These are phyloP conservation scores for Daphoenositta chrysoptera DNA, from an alignment of 2,113 vertebrate genomes.

Conservation along the genomic window DNA sequence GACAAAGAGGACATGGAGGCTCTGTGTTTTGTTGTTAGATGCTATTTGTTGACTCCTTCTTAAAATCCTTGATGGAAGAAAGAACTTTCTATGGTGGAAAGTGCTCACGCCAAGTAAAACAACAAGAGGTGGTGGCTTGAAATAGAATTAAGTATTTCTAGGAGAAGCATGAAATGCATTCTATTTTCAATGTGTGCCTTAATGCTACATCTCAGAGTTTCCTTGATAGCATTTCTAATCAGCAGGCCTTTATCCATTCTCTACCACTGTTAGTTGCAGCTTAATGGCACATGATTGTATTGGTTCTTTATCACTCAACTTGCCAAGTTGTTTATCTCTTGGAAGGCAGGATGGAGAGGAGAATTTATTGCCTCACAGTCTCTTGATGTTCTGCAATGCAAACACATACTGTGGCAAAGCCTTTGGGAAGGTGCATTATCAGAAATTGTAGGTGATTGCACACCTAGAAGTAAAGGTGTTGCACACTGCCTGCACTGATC, in stretches of 20 bases:
- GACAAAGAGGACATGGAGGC: background rate
- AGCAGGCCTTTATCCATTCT: background rate
- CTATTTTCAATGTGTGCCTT: background rate
- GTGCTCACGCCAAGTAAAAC: background rate
- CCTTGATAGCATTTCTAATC: background rate
- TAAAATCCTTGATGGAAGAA: background rate
- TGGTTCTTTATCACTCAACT: conserved; percentile 2
- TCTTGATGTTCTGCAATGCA: background rate
- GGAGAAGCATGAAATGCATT: background rate
- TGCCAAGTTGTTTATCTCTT: background rate
- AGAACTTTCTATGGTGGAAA: background rate
- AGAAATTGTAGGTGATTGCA: background rate
- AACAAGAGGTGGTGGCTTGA: background rate
- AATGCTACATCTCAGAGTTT: background rate
- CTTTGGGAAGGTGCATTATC: background rate
- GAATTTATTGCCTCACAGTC: background rate
- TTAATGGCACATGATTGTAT: background rate
- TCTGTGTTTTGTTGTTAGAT: background rate
- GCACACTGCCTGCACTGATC: background rate
- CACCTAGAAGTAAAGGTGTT: background rate
- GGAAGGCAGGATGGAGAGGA: background rate
- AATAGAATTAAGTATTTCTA: background rate
- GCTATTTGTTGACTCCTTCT: background rate
- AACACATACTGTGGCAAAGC: background rate
- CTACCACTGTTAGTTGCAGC: background rate